Evolutionary conservation across 2,797 vertebrate species (phyloP), one percentile per base, ranked within the genome.

Genomic region (Carapus acus): DNA sequence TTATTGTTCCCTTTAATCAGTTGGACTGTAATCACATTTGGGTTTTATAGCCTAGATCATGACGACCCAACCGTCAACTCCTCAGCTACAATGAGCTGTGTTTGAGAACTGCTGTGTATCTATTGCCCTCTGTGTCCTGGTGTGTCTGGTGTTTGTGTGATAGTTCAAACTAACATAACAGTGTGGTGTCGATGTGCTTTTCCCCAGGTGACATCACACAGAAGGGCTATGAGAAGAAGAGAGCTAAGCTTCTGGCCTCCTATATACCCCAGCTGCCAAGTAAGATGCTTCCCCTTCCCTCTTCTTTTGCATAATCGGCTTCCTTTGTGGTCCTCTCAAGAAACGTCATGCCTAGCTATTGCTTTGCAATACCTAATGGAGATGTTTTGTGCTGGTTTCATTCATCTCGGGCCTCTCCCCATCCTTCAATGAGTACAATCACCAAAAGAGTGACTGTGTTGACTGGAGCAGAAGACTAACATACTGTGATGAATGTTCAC

Each of bases 141-240:
- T 54, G 58, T n/a, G 15, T n/a, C 6, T 43, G 45, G 44, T 64
- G 71, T 80, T 67, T 77, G 80, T 53, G 62, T 77, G 73, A 50
- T 78, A 65, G 73, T 78, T 54, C 50, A 71, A 64, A 72, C 72
- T 70, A 79, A 83, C 69, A 38, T 81, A 73, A 70, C 68, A 13
- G 78, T 79, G 34, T 81, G 71, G 69, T 73, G 61, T 85, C 81
- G 67, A 54, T 80, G 50, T 84, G 64, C 55, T 74, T 65, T 82
- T 5, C 90, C 85, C 76, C 75, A 98, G 94, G 95, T 81, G 95
- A 98, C 86, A 97, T 98, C 87, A 98, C 95, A 0, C 95, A 96
- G 77, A 98, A 98, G 79, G 94, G 95, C 63, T 97, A 96, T 83
- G 94, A 98, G 85, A 98, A 98, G 90, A 98, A 98, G 84, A 90